phyloP scores from a whole-genome alignment of 2,888 invertebrate species.

The Yponomeuta malinellus region DNA sequence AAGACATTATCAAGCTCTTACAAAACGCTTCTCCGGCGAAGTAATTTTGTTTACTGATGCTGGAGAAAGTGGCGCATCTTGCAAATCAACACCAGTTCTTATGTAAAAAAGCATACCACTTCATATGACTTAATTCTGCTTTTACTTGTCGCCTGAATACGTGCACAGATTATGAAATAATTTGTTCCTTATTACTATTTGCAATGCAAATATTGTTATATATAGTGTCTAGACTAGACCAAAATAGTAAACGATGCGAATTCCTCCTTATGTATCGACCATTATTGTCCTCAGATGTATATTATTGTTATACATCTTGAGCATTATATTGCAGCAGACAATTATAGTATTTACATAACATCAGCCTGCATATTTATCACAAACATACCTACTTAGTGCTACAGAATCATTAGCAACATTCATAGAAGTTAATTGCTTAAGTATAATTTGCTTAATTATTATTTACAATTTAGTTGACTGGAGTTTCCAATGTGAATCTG shows the following conservation, averaged over 20 bases:
- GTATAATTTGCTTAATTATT: no score
- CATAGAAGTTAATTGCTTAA: no score
- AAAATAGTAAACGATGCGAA: not conserved
- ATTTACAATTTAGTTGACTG: not conserved
- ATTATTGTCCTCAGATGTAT: conserved; percentile 8
- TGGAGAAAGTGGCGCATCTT: conserved; percentile 19
- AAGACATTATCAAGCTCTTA: not conserved
- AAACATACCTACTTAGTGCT: conserved; percentile 1
- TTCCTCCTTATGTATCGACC: not conserved
- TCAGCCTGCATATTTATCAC: conserved; percentile 19
- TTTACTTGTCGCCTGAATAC: not conserved
- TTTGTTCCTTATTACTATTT: not conserved
- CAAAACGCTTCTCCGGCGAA: not conserved
- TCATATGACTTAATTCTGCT: conserved; percentile 19
- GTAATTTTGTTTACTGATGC: not conserved
- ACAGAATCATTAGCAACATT: not conserved
- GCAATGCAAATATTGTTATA: not conserved
- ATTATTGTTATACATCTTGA: not conserved
- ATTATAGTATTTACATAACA: conserved; percentile 38
- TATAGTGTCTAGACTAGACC: not conserved
- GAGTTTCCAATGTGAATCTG: not conserved
- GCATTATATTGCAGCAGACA: not conserved
- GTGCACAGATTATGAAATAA: not conserved
- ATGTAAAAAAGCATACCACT: not conserved
- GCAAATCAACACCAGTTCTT: conserved; percentile 4